A percentile compares a stretch with the other conserved stretches of the same genome.
Evolutionary conservation across 2,113 vertebrate species (phyloP).

Genomic region (Sminthopsis crassicaudata): DNA sequence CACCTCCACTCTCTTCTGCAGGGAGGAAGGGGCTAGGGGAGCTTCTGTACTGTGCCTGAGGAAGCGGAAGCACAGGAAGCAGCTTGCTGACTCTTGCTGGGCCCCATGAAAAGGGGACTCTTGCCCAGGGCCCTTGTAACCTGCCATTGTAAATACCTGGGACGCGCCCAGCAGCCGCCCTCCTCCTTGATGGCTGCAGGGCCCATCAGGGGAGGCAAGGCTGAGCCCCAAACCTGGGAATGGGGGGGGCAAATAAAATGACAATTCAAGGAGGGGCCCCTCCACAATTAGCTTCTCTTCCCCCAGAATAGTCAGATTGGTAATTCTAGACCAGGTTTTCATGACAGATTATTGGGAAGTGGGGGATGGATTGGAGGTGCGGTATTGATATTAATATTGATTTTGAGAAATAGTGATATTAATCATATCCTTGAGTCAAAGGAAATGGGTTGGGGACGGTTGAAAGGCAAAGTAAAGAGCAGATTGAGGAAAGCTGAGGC

Average conservation of each 20-base stretch:
- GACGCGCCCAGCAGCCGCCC: constrained; percentile 3
- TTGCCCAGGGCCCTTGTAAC: constrained; percentile 66
- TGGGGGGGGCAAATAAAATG: background rate
- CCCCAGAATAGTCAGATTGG: background rate
- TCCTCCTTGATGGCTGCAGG: background rate
- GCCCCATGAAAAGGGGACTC: constrained; percentile 60
- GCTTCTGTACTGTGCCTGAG: background rate
- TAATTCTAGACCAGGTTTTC: background rate
- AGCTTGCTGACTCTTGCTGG: constrained; percentile 63
- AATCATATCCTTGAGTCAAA: background rate
- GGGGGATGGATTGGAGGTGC: background rate
- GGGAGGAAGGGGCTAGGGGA: background rate
- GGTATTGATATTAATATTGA: background rate
- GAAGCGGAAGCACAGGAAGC: constrained; percentile 42
- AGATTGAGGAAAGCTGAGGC: background rate
- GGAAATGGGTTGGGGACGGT: background rate
- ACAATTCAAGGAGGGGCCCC: background rate
- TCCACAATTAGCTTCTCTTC: background rate
- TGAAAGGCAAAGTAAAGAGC: background rate
- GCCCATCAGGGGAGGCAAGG: background rate
- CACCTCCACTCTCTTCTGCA: background rate
- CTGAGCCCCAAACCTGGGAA: background rate
- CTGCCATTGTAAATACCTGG: constrained; percentile 30
- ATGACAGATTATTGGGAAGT: background rate
- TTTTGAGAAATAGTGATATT: background rate